A percentile compares a stretch with the other conserved stretches of the same genome.
phyloP scores from a whole-genome alignment of 2,797 vertebrate species.

The Dendrocincla tyrannina region DNA sequence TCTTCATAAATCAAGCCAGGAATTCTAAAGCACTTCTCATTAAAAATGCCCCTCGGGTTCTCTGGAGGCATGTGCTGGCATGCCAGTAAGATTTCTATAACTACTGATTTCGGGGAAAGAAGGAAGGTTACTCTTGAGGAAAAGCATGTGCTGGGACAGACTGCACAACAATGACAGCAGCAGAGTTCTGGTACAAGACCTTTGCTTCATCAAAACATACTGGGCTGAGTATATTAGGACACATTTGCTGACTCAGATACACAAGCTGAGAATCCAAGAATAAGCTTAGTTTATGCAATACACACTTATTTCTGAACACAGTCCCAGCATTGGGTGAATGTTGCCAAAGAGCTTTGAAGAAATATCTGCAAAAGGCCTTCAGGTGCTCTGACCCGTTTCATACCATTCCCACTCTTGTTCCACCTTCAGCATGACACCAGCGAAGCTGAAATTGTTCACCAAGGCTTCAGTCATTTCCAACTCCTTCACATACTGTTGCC shows the following conservation, averaged over 20 bases:
- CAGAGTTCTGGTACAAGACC: neutral
- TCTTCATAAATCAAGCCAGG: conserved; percentile 31
- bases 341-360: neutral
- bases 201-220: neutral
- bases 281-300: neutral
- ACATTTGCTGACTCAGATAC: neutral
- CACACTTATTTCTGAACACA: neutral
- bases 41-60: neutral
- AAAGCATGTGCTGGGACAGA: neutral
- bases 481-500: neutral
- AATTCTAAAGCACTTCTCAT: conserved; percentile 7
- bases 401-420: neutral
- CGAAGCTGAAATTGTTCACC: neutral
- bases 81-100: neutral
- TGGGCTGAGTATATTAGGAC: neutral
- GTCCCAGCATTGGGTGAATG: neutral
- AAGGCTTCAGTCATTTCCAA: neutral
- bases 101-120: neutral
- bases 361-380: neutral
- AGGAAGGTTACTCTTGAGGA: neutral
- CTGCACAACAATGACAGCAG: neutral
- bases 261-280: neutral
- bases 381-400: neutral
- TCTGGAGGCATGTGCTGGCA: neutral
- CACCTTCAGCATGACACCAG: neutral